Evolutionary conservation across 2,888 invertebrate genomes (phyloP), one percentile per base, ranked within the genome.

Genomic region (Malachius bipustulatus): DNA sequence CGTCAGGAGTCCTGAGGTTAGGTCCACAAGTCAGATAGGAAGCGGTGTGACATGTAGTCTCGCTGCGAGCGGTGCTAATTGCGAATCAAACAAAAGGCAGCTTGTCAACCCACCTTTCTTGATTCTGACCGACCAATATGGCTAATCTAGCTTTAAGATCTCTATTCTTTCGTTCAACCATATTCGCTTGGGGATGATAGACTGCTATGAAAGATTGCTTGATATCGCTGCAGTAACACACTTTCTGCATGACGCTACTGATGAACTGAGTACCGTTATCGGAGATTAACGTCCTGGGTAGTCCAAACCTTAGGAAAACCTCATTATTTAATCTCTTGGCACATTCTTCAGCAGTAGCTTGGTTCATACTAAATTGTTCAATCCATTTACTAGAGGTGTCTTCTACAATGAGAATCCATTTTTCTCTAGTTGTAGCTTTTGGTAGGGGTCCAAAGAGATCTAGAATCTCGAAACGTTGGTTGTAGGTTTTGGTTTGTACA

Each of bases 261-360:
- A 56, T 39, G 34, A 58, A 59, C 42, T 51, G 56, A 26, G 46
- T 14, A 4, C 53, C 60, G 36, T 60, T 61, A 36, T 62, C 59
- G 15, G 48, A 50, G 2, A 52, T 49, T 2, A 62, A 31, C 30
- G 49, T 31, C 2, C 57, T 15, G 0, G 58, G 57, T 1, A 47
- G 32, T 1, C 59, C 59, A 41, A 50, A 58, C 2, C 59, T 43
- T 2, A 52, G 39, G 13, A 49, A 40, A 12, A 51, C 37, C 36
- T 54, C 49, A 15, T 49, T 39, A 4, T 51, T 41, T 15, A 54
- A 38, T 2, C 26, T 34, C n/a, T 29, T 24, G 2, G 50, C 50
- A 36, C 50, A 50, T 10, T 26, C 29, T 19, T 45, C 44, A 4
- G 44, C 46, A 34, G 49, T 48, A 16, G 50, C 51, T 11, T 35